Evolutionary conservation across 1,140 invertebrate species (phyloP).

Genomic region (Scaptomyza hsui): DNA sequence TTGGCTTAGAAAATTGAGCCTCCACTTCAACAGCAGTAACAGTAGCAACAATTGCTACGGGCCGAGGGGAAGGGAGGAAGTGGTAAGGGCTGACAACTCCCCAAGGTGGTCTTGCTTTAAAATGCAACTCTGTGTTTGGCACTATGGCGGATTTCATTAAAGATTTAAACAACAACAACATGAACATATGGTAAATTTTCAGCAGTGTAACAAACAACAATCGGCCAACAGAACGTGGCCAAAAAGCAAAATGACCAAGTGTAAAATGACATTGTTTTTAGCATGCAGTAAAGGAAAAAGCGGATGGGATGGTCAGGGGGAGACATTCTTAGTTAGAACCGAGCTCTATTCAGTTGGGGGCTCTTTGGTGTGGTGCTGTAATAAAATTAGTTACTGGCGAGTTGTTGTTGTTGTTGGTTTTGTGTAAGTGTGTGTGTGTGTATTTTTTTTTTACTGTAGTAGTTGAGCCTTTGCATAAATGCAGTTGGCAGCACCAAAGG

Average conservation of each 20-base stretch:
- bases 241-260: slow-evolving; percentile 72
- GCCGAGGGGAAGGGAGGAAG: not conserved
- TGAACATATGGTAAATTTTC: slow-evolving; percentile 78
- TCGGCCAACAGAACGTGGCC: slow-evolving; percentile 22
- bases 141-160: slow-evolving; percentile 78
- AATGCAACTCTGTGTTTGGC: slow-evolving; percentile 76
- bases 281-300: no score
- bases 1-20: slow-evolving; percentile 80
- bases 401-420: slow-evolving; percentile 26
- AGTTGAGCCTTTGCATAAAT: slow-evolving; percentile 68
- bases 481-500: slow-evolving; percentile 66
- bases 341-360: slow-evolving; percentile 55
- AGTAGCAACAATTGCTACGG: slow-evolving; percentile 21
- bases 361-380: slow-evolving; percentile 66
- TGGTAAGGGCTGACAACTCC: not conserved
- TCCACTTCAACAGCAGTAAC: slow-evolving; percentile 45
- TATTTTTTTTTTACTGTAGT: slow-evolving; percentile 44
- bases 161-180: slow-evolving; percentile 76
- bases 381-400: slow-evolving; percentile 63
- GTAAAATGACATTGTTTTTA: slow-evolving; percentile 77
- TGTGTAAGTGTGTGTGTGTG: not conserved
- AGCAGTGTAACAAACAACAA: slow-evolving; percentile 39
- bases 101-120: slow-evolving; percentile 53
- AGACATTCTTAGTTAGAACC: not conserved
- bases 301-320: not conserved